phyloP scores from a whole-genome alignment of 2,888 invertebrate genomes.

The Orthosia gracilis region DNA sequence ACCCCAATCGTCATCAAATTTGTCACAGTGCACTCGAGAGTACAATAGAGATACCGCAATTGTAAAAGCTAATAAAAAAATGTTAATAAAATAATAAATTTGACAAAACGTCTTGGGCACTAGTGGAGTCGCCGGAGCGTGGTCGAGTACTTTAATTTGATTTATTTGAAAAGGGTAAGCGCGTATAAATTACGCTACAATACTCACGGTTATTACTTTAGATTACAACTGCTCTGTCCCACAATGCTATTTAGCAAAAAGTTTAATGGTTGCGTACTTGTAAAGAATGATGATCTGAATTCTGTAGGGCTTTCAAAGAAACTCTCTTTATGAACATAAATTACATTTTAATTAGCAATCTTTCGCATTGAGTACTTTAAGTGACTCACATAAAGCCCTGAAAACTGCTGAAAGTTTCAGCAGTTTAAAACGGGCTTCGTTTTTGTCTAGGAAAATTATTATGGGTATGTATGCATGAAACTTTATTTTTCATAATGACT shows the following conservation, averaged over 20 bases:
- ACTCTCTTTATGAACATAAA: neutral
- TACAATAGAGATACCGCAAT: conserved; percentile 87
- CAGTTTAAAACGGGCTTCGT: neutral
- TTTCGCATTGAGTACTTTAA: neutral
- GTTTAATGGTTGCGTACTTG: conserved; percentile 64
- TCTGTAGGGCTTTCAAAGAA: conserved; percentile 21
- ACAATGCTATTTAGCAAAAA: conserved; percentile 69
- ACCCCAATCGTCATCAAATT: conserved; percentile 90
- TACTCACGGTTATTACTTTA: conserved; percentile 69
- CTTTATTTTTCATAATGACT: neutral
- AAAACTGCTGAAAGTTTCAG: neutral
- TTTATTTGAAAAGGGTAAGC: conserved; percentile 90
- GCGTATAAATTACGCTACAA: conserved; percentile 84
- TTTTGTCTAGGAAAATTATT: neutral
- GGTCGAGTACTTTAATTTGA: conserved; percentile 89
- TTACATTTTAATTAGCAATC: neutral
- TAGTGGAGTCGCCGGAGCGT: conserved; percentile 85
- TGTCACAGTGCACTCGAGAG: conserved; percentile 90
- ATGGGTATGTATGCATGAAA: neutral
- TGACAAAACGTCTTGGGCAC: conserved; percentile 91
- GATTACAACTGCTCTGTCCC: conserved; percentile 65
- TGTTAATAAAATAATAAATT: conserved; percentile 90
- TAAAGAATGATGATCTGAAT: conserved; percentile 49
- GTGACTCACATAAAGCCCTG: too few species aligned
- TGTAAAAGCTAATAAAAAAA: conserved; percentile 88